A percentile compares a stretch with the other conserved stretches of the same genome.
phyloP scores from a whole-genome alignment of 2,888 invertebrate genomes.

The Didymodactylos carnosus region DNA sequence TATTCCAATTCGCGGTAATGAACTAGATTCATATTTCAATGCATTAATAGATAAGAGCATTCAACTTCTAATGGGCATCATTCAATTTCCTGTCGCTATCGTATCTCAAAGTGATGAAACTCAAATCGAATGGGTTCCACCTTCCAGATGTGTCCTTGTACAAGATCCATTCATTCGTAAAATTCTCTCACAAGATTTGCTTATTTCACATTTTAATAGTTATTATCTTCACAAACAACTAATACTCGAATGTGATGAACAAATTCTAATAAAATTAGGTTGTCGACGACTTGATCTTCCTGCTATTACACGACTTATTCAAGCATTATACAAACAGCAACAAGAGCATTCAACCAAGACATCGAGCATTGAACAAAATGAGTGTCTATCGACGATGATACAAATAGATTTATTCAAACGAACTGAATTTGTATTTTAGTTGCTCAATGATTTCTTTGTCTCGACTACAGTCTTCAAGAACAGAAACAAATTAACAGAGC shows the following conservation, averaged over 20 bases:
- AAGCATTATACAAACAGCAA: not conserved
- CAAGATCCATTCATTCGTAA: not conserved
- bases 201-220: constrained; percentile 21
- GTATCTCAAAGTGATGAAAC: not conserved
- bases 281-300: not conserved
- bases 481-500: not conserved
- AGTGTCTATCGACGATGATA: too few species aligned
- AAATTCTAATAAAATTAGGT: not conserved
- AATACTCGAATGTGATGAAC: not conserved
- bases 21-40: not conserved
- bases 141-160: constrained; percentile 3
- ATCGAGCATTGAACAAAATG: not conserved
- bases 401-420: too few species aligned
- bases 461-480: not conserved
- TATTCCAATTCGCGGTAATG: not conserved
- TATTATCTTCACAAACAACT: constrained; percentile 26
- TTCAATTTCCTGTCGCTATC: not conserved
- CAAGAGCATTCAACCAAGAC: not conserved
- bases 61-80: not conserved
- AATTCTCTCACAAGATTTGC: not conserved
- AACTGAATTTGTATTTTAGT: not conserved
- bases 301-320: not conserved
- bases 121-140: not conserved
- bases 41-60: not conserved
- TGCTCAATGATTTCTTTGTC: not conserved